A percentile compares a stretch with the other conserved stretches of the same genome.
phyloP scores from a whole-genome alignment of 2,888 invertebrate genomes.

The Smittia sp. region DNA sequence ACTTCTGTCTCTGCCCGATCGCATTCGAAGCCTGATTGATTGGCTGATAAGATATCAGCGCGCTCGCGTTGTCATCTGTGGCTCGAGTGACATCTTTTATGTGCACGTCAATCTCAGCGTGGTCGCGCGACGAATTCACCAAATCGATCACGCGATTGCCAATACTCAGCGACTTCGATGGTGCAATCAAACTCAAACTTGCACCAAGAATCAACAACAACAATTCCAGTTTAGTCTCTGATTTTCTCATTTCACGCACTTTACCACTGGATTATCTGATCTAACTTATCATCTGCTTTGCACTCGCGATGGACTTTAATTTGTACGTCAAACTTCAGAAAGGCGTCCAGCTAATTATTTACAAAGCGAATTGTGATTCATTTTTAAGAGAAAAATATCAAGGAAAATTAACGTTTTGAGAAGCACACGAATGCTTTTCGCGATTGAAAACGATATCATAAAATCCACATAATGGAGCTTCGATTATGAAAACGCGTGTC shows the following conservation, averaged over 20 bases:
- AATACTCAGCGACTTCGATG: not conserved
- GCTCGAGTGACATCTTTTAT: not conserved
- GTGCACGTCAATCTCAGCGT: not conserved
- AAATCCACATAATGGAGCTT: not conserved
- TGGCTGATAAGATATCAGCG: conserved; percentile 33
- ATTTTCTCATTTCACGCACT: conserved; percentile 8
- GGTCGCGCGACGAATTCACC: not conserved
- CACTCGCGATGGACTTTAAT: not conserved
- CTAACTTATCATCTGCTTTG: not conserved
- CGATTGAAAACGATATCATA: not conserved
- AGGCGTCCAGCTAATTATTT: not conserved
- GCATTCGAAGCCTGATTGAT: not conserved
- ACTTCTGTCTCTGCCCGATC: not conserved
- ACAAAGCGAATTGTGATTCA: not conserved
- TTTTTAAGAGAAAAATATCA: not conserved
- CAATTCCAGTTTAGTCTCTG: not conserved
- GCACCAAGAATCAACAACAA: conserved; percentile 16
- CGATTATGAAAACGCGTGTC: not conserved
- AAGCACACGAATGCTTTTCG: not conserved
- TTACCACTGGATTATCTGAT: not conserved
- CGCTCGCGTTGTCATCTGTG: not conserved
- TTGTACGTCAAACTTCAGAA: not conserved
- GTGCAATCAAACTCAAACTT: not conserved
- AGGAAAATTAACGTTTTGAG: not conserved
- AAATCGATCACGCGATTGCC: not conserved